Conservation (phyloP, 2,113 vertebrate genomes). For the Pelecanoides urinatrix region DNA sequence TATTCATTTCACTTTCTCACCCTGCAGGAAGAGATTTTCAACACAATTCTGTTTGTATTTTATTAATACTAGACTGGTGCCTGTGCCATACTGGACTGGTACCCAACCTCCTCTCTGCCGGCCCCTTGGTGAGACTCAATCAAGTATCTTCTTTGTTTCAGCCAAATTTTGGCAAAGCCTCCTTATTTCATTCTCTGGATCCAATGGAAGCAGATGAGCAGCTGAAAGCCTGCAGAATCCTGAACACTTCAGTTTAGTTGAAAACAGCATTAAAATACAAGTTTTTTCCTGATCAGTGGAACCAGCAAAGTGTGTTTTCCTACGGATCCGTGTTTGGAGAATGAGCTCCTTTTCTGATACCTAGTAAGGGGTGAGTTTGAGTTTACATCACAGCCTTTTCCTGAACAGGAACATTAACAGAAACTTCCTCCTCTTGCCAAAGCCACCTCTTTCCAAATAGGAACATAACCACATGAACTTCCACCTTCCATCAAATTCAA, state of each 20-base stretch:
- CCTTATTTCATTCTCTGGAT: neutral
- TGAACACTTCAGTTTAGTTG: neutral
- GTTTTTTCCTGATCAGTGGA: neutral
- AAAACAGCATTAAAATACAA: neutral
- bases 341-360: neutral
- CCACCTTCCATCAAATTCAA: neutral
- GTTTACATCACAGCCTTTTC: neutral
- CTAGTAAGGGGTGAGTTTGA: neutral
- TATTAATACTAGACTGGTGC: neutral
- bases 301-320: neutral
- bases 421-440: neutral
- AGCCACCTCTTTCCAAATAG: neutral
- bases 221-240: neutral
- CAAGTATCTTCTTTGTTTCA: neutral
- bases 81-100: neutral
- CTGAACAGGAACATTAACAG: neutral
- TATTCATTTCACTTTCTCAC: conserved; percentile 17
- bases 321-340: neutral
- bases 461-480: neutral
- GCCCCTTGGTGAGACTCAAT: neutral
- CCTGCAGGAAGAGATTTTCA: conserved; percentile 3
- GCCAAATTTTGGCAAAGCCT: neutral
- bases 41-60: neutral
- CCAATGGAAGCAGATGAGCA: neutral
- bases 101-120: neutral